Percentiles rank a stretch among this genome's conserved stretches.
Evolutionary conservation across 1,140 invertebrate genomes (phyloP).

Genomic region (Chrysoperla carnea): DNA sequence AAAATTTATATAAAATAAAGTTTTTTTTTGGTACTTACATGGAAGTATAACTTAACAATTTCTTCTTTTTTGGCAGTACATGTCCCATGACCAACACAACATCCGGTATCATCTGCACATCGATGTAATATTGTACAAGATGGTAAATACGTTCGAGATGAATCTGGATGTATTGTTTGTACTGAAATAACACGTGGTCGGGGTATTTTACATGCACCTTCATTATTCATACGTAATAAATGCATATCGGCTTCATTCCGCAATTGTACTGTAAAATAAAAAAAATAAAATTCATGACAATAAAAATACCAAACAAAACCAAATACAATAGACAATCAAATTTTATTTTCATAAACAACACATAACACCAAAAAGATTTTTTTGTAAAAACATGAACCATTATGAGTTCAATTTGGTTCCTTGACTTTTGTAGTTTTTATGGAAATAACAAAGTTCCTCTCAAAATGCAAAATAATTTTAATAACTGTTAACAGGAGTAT

Average conservation of each 20-base stretch:
- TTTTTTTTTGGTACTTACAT: slow-evolving; percentile 39
- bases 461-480: too few species aligned
- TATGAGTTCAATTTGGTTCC: too few species aligned
- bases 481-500: too few species aligned
- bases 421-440: too few species aligned
- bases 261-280: not conserved
- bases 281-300: not conserved
- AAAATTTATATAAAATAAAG: too few species aligned
- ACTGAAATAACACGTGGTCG: slow-evolving; percentile 39
- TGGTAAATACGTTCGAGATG: slow-evolving; percentile 49
- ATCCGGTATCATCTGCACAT: slow-evolving; percentile 62
- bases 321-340: too few species aligned
- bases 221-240: slow-evolving; percentile 30
- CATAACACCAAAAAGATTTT: too few species aligned
- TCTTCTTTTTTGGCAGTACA: slow-evolving; percentile 46
- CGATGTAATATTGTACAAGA: slow-evolving; percentile 54
- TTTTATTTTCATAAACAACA: too few species aligned
- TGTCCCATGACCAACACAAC: slow-evolving; percentile 39
- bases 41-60: slow-evolving; percentile 47
- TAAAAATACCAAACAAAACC: too few species aligned
- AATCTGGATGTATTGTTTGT: slow-evolving; percentile 40
- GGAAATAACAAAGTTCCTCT: too few species aligned
- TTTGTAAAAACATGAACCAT: too few species aligned
- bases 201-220: slow-evolving; percentile 42
- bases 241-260: slow-evolving; percentile 32